Percentiles rank a stretch among this genome's conserved stretches.
Evolutionary conservation across 1,140 invertebrate species (phyloP).

Genomic region (Halictus rubicundus): DNA sequence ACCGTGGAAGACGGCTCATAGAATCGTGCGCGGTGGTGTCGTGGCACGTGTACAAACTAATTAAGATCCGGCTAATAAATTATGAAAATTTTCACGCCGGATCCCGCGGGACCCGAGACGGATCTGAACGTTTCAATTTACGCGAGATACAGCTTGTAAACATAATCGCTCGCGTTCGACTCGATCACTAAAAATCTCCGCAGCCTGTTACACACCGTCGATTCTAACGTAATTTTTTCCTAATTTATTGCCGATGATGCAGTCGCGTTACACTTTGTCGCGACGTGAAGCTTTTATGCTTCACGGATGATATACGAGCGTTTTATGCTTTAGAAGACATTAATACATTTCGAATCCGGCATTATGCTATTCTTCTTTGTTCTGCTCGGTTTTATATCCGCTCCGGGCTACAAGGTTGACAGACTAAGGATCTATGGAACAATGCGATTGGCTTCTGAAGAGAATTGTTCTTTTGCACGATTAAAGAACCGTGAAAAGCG

Average conservation of each 20-base stretch:
- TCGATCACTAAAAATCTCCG: background rate
- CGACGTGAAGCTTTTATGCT: background rate
- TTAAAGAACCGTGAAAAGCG: background rate
- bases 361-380: slow-evolving; percentile 27
- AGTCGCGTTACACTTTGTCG: background rate
- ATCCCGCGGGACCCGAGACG: background rate
- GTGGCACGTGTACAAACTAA: background rate
- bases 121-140: background rate
- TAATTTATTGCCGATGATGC: background rate
- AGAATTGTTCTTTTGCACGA: background rate
- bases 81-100: background rate
- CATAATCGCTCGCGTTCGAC: background rate
- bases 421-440: background rate
- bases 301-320: background rate
- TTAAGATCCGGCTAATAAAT: too few relatives aligned
- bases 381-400: slow-evolving; percentile 20
- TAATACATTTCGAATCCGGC: slow-evolving; percentile 24
- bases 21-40: background rate
- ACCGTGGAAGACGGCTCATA: too few relatives aligned
- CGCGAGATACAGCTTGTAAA: background rate
- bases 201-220: background rate
- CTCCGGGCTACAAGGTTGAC: background rate
- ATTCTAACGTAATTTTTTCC: background rate
- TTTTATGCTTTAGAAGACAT: slow-evolving; percentile 31
- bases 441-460: background rate